Base-by-base conservation (phyloP, 2,113 vertebrate species). In the Pseudopipra pipra region DNA sequence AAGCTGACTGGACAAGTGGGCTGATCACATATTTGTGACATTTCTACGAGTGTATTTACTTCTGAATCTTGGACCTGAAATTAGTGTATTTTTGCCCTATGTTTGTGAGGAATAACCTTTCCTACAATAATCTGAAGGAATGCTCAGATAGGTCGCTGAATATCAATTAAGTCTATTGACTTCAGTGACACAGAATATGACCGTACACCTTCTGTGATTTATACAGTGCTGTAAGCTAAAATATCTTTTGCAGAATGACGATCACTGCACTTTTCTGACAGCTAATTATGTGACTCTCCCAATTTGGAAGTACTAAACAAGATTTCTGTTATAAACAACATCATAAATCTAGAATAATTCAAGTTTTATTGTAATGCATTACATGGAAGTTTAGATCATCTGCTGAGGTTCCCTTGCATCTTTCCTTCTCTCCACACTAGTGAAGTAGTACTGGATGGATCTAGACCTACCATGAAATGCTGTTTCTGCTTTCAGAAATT, bases 271-370 rank as follows among this genome's bases (percentile, higher is more conserved):
- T 95, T 94, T 92, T 89, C 66, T 96, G 96, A 94, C 95, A 96
- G 91, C 89, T 96, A 96, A 96, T 96, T 96, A 94, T 91, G 85
- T 58, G 89, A 82, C 77, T 80, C 27, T 94, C 39, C 66, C 86
- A 67, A 86, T 95, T 95, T 95, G 85, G 90, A 86, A 88, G 92
- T 74, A 88, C 85, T 95, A 83, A 91, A 95, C 87, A 95, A 95
- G 88, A 96, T 94, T 97, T 88, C 95, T 96, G 43, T 96, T 87
- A 94, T 96, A 94, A 96, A 97, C 93, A 97, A 68, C 41, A 61
- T 81, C 44, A 85, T 96, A 96, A 95, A 97, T 97, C 93, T 75
- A 85, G 81, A 91, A 82, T 89, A 91, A 94, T 82, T 90, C 68
- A 91, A 59, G 35, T 86, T 93, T 92, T 94, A 90, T 90, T 94